phyloP scores from a whole-genome alignment of 2,797 vertebrate genomes.

The Mycteria americana region DNA sequence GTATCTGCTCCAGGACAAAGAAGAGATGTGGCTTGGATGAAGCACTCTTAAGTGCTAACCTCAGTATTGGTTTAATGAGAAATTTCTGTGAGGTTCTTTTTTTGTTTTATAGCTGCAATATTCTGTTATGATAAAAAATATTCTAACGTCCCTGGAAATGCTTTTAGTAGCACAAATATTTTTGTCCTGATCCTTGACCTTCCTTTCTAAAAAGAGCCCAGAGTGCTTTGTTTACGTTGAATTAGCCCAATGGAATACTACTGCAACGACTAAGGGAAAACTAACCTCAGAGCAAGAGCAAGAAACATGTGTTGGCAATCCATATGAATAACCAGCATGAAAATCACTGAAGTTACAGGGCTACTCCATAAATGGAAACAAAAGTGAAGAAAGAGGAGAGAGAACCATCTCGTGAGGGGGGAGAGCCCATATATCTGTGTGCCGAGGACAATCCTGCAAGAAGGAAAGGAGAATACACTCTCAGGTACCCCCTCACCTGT shows the following conservation, averaged over 20 bases:
- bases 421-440: neutral
- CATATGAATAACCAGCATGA: neutral
- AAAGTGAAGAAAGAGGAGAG: neutral
- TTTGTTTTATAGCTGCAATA: neutral
- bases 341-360: neutral
- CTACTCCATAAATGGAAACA: neutral
- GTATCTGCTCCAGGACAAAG: neutral
- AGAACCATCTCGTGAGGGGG: accelerated
- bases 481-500: neutral
- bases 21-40: neutral
- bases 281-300: neutral
- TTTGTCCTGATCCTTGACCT: neutral
- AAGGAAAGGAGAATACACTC: neutral
- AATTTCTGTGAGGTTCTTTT: neutral
- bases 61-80: neutral
- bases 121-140: neutral
- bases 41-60: neutral
- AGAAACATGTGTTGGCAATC: neutral
- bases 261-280: neutral
- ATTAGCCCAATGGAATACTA: neutral
- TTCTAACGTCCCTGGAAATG: neutral
- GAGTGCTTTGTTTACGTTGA: neutral
- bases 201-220: neutral
- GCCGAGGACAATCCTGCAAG: neutral
- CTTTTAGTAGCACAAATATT: neutral